Conservation (phyloP, 2,888 invertebrate genomes). For the Megalurothrips usitatus region DNA sequence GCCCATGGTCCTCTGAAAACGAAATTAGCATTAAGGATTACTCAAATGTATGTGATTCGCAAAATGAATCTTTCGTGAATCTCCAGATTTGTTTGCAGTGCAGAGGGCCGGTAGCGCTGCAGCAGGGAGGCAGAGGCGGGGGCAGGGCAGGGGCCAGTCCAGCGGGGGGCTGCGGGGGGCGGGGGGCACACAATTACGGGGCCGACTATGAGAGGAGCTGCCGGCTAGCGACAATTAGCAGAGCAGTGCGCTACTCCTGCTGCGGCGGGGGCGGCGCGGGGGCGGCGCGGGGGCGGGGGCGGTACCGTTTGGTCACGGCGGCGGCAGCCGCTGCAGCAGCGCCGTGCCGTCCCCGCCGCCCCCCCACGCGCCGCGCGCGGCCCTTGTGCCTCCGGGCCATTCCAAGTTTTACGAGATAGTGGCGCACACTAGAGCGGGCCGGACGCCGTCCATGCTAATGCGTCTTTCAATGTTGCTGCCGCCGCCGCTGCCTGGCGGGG, state of each 20-base stretch:
- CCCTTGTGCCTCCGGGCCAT: background rate
- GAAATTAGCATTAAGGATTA: no score
- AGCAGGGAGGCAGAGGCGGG: no score
- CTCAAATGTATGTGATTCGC: no score
- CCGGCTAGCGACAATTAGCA: background rate
- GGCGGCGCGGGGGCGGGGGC: background rate
- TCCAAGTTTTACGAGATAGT: conserved; percentile 22
- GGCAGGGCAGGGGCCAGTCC: background rate
- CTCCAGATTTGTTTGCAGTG: no score
- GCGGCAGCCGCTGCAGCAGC: no score
- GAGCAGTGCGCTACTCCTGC: background rate
- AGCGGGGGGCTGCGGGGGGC: background rate
- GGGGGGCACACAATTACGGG: background rate
- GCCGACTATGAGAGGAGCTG: background rate
- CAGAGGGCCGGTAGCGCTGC: no score
- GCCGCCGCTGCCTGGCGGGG: background rate
- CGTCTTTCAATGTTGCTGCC: conserved; percentile 19
- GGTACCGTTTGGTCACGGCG: no score
- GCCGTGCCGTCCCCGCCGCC: no score
- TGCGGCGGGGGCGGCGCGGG: background rate
- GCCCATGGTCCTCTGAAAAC: no score
- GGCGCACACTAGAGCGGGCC: background rate
- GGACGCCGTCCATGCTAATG: conserved; percentile 19
- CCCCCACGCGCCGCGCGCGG: background rate
- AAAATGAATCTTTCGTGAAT: no score